Base-by-base conservation (phyloP, 2,888 invertebrate species). In the Tineola bisselliella region DNA sequence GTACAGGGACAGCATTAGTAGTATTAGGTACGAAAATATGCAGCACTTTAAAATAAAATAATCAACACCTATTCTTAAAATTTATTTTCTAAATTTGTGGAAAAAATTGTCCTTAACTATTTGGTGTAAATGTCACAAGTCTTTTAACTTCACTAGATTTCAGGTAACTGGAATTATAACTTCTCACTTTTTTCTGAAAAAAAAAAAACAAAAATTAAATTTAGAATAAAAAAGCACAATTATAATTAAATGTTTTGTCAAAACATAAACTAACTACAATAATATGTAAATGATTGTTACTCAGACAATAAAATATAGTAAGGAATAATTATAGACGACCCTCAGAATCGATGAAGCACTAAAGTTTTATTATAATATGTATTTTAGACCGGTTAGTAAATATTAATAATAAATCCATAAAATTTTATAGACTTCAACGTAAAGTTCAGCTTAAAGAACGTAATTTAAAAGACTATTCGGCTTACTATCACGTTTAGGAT, bases 141-240 rank as follows among this genome's bases (percentile, higher is more conserved):
- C 54, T 54, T 54, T 19, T 48, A 8, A 48, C 48, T 48, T 48
- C 48, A 48, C 48, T 48, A 48, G 13, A 48, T 48, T 48, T 17
- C 48, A 54, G 54, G 54, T 54, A 25, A 54, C 54, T 54, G 5
- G 38, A 25, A 25, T 48, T 15, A 18, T 8, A 18, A 12, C n/a
- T 54, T 11, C n/a, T 54, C 25, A 54, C 54, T 54, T 54, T 18
- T 25, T 18, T 3, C 54, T 54, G 54, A 54, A 54, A 54, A 19
- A 54, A 18, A 52, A 25, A 48, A 48, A 18, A 48, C 15, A 15
- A 48, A 2, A 13, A 17, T 11, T 6, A 6, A 38, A 25, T 25
- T 25, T 25, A 25, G 25, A 4, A 25, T 25, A 25, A 2, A 25
- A 4, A 4, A 4, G 6, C 25, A 25, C n/a, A n/a, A n/a, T n/a